Evolutionary conservation across 2,797 vertebrate species (phyloP).

Genomic region (Sorex maritimensis): DNA sequence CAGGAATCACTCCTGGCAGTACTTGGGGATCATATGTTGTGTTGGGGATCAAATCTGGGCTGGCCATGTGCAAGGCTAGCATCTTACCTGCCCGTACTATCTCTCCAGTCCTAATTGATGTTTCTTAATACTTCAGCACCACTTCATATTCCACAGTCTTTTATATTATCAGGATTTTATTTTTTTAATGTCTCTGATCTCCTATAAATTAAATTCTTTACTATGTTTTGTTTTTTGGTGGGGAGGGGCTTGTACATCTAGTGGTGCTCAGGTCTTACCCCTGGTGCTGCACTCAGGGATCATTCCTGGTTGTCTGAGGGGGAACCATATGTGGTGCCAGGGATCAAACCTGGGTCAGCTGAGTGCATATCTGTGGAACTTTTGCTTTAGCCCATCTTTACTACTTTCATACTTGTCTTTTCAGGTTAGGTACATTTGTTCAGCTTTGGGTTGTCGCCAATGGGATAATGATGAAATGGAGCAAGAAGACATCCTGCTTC

Average conservation of each 20-base stretch:
- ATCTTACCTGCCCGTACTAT: background rate
- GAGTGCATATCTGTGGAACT: too few relatives aligned
- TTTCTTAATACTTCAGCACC: conserved; percentile 10
- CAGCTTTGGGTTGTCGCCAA: conserved; percentile 95
- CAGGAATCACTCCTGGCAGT: conserved; percentile 16
- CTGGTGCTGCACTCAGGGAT: too few relatives aligned
- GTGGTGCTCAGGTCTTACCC: too few relatives aligned
- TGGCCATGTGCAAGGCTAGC: background rate
- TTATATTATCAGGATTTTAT: background rate
- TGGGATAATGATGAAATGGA: conserved; percentile 95
- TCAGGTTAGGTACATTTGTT: conserved; percentile 98
- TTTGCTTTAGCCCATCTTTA: background rate
- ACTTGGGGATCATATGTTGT: background rate
- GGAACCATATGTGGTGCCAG: too few relatives aligned
- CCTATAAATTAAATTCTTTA: background rate
- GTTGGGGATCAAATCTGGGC: background rate
- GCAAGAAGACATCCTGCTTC: conserved; percentile 95
- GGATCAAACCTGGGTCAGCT: too few relatives aligned
- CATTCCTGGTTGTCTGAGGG: too few relatives aligned
- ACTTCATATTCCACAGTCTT: background rate
- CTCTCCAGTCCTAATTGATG: conserved; percentile 3
- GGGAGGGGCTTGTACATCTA: too few relatives aligned
- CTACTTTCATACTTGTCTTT: background rate
- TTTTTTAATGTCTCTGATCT: background rate
- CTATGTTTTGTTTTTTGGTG: background rate